Evolutionary conservation across 2,888 invertebrate species (phyloP).

Genomic region (Euzophera pinguis): DNA sequence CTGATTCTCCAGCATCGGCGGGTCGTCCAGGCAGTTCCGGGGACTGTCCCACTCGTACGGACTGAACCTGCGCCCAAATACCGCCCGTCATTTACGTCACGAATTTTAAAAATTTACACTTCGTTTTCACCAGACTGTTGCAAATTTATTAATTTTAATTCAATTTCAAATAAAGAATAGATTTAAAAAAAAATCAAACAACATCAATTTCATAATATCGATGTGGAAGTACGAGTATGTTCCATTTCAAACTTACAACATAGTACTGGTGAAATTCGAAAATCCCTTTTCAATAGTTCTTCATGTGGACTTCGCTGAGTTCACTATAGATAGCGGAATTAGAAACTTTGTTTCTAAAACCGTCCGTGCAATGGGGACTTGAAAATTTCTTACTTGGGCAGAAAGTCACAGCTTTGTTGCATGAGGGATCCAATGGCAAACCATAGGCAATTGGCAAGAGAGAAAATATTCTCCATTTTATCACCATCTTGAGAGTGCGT

Average conservation of each 20-base stretch:
- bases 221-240: not conserved
- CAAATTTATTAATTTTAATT: not conserved
- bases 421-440: conserved; percentile 97
- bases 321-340: conserved; percentile 50
- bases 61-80: conserved; percentile 86
- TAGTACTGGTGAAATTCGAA: conserved; percentile 36
- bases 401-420: conserved; percentile 97
- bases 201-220: not conserved
- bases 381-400: conserved; percentile 89
- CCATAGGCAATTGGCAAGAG: conserved; percentile 96
- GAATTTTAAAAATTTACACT: not conserved
- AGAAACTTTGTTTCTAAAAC: conserved; percentile 32
- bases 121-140: not conserved
- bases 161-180: not conserved
- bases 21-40: conserved; percentile 90
- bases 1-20: conserved; percentile 93
- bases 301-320: conserved; percentile 71
- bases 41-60: conserved; percentile 97
- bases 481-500: conserved; percentile 91
- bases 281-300: conserved; percentile 38
- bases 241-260: conserved; percentile 24
- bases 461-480: conserved; percentile 96
- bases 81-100: conserved; percentile 46
- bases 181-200: not conserved
- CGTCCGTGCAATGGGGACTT: conserved; percentile 29